Conservation (phyloP, 1,140 invertebrate genomes). For the Chironomus tepperi region DNA sequence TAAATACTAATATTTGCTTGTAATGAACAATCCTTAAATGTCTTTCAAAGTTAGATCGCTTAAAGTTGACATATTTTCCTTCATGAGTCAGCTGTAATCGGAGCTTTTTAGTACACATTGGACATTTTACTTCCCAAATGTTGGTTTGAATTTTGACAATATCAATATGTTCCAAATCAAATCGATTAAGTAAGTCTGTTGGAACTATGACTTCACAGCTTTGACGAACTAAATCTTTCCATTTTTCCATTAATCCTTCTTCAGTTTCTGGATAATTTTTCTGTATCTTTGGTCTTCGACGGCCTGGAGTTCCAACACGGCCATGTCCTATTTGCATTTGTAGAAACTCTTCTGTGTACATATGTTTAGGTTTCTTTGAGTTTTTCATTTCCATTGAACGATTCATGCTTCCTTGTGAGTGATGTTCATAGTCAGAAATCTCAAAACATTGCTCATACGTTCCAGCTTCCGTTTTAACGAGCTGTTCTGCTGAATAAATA, state of each 20-base stretch:
- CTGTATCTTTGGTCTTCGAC: background rate
- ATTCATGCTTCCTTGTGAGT: background rate
- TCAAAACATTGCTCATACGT: background rate
- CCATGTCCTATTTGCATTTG: background rate
- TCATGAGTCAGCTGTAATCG: background rate
- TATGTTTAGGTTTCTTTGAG: background rate
- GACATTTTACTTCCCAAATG: conserved; percentile 18
- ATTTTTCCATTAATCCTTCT: background rate
- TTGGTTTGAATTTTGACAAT: background rate
- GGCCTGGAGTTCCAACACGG: background rate
- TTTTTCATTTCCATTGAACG: background rate
- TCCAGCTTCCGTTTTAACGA: background rate
- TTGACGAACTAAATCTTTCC: conserved; percentile 1
- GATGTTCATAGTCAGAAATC: background rate
- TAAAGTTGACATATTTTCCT: conserved; percentile 13
- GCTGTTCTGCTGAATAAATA: background rate
- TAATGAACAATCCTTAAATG: conserved; percentile 8
- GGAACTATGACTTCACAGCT: conserved; percentile 2
- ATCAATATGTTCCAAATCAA: background rate
- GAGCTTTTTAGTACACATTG: background rate
- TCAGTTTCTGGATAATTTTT: background rate
- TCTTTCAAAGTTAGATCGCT: background rate
- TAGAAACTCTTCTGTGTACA: background rate
- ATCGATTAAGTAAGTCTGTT: background rate
- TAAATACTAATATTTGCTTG: background rate